phyloP scores from a whole-genome alignment of 2,113 vertebrate genomes.

The Trematocara zebra region DNA sequence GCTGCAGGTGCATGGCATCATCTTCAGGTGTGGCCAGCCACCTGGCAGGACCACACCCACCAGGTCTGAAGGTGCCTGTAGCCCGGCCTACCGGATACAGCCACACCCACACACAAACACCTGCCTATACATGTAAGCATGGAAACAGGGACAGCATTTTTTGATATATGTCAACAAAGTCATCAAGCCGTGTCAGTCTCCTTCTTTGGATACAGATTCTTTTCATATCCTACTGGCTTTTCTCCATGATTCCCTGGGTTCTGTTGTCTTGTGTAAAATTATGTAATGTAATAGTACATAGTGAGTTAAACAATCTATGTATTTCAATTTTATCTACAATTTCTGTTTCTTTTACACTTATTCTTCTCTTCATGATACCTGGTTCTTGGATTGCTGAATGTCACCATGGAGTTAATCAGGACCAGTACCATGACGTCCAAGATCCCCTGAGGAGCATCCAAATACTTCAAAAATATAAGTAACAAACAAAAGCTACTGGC shows the following conservation, averaged over 20 bases:
- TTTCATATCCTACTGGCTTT: background rate
- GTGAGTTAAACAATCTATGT: background rate
- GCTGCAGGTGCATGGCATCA: background rate
- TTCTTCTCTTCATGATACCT: background rate
- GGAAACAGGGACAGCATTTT: background rate
- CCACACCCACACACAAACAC: background rate
- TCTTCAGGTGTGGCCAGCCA: background rate
- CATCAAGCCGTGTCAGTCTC: background rate
- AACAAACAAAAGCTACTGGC: background rate
- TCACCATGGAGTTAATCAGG: background rate
- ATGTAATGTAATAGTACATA: background rate
- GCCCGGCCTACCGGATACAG: background rate
- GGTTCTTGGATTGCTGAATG: background rate
- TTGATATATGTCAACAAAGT: background rate
- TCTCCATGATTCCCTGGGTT: background rate
- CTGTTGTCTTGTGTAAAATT: background rate
- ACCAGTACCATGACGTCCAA: background rate
- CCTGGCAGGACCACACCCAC: background rate
- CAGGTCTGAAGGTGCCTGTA: background rate
- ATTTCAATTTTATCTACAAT: background rate
- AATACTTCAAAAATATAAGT: background rate
- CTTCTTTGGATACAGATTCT: background rate
- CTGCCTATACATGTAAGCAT: background rate
- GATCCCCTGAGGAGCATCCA: background rate
- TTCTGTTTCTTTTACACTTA: background rate